Evolutionary conservation across 1,140 invertebrate species (phyloP), one percentile per base, ranked within the genome.

Genomic region (Cyphomyrmex costatus): DNA sequence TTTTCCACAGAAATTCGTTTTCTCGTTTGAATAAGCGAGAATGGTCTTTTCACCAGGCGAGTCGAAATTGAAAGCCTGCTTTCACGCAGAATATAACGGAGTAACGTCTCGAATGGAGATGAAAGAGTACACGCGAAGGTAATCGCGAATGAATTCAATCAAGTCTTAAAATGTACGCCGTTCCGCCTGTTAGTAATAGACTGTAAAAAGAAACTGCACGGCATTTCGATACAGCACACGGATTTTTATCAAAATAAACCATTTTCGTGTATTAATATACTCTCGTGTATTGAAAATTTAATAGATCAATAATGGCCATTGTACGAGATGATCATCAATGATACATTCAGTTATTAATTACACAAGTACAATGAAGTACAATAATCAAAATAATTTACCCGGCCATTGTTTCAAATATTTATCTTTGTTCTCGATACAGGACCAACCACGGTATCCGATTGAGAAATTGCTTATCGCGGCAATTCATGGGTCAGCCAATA

Each of bases 111-210:
- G 21, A 14, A 19, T 8, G n/a, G 33, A 27, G 65, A 82, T 82
- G 36, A 60, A 49, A 73, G 66, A 33, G 58, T 24, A 42, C 24
- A 21, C 53, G 36, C 12, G 5, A 46, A 30, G 10, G 8, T 24
- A 79, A 79, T 79, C 27, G 42, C 3, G 14, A 51, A 33, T 79
- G 30, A 74, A 60, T 33, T 83, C 68, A 73, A 60, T 83, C 68
- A 12, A 49, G 42, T 33, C 10, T 36, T 5, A 24, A 27, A 61
- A 53, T 36, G 4, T 51, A 14, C 19, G 33, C 21, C 12, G 12
- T 14, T 30, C 4, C n/a, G 16, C 24, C 21, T 61, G 7, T 46
- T 60, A 49, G 21, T 83, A 27, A 42, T n/a, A 46, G 27, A 14
- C 3, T 49, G 3, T 21, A 12, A 49, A 73, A 16, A 33, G 14